Evolutionary conservation across 2,113 vertebrate genomes (phyloP).

Genomic region (Forbesichthys papilliferus): DNA sequence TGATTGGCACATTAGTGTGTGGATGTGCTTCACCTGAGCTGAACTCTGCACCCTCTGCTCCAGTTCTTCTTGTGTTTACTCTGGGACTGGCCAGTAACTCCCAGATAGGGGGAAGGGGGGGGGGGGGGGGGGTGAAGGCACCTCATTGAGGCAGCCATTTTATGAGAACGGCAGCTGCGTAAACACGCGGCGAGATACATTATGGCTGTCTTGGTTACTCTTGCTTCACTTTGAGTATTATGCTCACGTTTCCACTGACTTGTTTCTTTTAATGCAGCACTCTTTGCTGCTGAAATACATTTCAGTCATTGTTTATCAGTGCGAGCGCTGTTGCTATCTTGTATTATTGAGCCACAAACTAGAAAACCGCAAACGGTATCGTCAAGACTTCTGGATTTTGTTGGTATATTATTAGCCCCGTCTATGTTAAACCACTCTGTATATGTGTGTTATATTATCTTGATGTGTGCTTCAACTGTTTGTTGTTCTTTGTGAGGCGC

Average conservation of each 20-base stretch:
- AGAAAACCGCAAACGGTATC: too few relatives aligned
- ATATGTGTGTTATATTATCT: not conserved
- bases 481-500: conserved; percentile 15
- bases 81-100: conserved; percentile 25
- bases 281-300: too few relatives aligned
- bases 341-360: too few relatives aligned
- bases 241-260: too few relatives aligned
- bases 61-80: conserved; percentile 36
- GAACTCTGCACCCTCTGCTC: conserved; percentile 24
- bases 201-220: conserved; percentile 14
- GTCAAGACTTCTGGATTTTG: not conserved
- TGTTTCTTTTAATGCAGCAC: too few relatives aligned
- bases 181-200: conserved; percentile 46
- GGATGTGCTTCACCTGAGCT: conserved; percentile 51
- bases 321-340: too few relatives aligned
- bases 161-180: conserved; percentile 52
- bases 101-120: not conserved
- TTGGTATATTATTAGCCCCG: not conserved
- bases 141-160: conserved; percentile 31
- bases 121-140: not conserved
- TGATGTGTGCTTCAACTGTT: not conserved
- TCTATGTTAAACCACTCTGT: not conserved
- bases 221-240: too few relatives aligned
- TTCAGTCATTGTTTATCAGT: too few relatives aligned
- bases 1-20: conserved; percentile 52